Conservation (phyloP, 2,113 vertebrate genomes). For the Sapayoa aenigma region DNA sequence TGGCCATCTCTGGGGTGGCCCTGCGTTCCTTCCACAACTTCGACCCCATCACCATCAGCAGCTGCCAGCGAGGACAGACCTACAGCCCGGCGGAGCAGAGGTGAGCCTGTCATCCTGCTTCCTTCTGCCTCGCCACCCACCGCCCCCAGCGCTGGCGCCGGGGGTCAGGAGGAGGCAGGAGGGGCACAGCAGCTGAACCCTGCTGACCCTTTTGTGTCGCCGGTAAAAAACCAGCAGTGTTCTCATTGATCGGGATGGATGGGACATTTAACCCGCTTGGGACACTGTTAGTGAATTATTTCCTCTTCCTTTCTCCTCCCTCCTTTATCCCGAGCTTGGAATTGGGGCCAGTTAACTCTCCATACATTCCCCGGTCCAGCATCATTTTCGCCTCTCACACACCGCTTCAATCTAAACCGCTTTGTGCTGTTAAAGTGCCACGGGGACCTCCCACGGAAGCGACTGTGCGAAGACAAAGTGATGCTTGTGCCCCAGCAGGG, state of each 20-base stretch:
- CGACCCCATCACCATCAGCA: conserved; percentile 97
- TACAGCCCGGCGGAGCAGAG: conserved; percentile 95
- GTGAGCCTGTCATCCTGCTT: conserved; percentile 74
- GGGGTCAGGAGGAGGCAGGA: background rate
- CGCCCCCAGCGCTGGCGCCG: background rate
- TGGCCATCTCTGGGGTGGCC: conserved; percentile 96
- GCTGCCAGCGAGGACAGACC: conserved; percentile 97
- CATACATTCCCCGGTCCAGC: background rate
- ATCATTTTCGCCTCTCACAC: background rate
- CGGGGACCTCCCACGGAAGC: background rate
- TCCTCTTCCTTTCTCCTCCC: conserved; percentile 63
- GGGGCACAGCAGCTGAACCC: conserved; percentile 21
- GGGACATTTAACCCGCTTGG: conserved; percentile 59
- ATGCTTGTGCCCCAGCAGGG: background rate
- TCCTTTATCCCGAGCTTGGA: conserved; percentile 28
- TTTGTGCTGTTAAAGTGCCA: background rate
- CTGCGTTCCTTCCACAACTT: conserved; percentile 98
- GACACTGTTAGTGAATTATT: conserved; percentile 65
- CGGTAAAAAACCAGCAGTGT: background rate
- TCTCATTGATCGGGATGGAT: conserved; percentile 61
- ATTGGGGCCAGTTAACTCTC: background rate
- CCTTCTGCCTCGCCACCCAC: background rate
- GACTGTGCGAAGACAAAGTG: accelerated
- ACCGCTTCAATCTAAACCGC: accelerated
- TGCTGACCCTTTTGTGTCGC: conserved; percentile 31